A percentile compares a stretch with the other conserved stretches of the same genome.
Conservation (phyloP, 1,140 invertebrate genomes). For the Bombus cullumanus region DNA sequence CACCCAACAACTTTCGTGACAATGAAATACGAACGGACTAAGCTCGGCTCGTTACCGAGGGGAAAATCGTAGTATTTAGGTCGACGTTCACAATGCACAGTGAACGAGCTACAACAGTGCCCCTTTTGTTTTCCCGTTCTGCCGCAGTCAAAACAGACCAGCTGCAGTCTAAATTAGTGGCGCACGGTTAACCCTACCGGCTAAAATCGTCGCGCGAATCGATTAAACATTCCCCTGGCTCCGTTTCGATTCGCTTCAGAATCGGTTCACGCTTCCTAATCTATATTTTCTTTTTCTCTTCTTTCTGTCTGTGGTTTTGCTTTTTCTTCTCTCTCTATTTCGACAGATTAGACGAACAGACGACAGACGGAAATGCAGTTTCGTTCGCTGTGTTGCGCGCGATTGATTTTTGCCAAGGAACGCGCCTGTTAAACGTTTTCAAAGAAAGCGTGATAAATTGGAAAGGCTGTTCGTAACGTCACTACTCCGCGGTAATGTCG, state of each 20-base stretch:
- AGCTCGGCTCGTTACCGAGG: constrained; percentile 23
- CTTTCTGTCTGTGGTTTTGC: no score
- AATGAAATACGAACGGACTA: constrained; percentile 38
- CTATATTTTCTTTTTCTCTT: not conserved
- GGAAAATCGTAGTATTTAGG: constrained; percentile 38
- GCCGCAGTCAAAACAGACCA: constrained; percentile 35
- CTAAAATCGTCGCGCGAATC: constrained; percentile 24
- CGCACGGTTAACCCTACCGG: not conserved
- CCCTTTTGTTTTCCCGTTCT: constrained; percentile 31
- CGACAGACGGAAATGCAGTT: no score
- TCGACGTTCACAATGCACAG: constrained; percentile 37
- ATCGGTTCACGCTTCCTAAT: not conserved
- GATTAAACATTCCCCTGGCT: not conserved
- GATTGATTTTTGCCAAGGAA: no score
- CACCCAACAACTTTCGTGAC: constrained; percentile 30
- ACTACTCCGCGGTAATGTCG: no score
- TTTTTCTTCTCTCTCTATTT: no score
- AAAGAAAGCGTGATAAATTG: no score
- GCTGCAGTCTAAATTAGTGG: constrained; percentile 39
- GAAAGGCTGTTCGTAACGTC: no score
- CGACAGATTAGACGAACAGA: no score
- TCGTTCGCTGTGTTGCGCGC: no score
- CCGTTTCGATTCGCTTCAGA: not conserved
- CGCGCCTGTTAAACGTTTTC: no score
- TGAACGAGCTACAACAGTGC: constrained; percentile 28